Evolutionary conservation across 2,797 vertebrate genomes (phyloP), one percentile per base, ranked within the genome.

Genomic region (Melanotaenia trifasciata): DNA sequence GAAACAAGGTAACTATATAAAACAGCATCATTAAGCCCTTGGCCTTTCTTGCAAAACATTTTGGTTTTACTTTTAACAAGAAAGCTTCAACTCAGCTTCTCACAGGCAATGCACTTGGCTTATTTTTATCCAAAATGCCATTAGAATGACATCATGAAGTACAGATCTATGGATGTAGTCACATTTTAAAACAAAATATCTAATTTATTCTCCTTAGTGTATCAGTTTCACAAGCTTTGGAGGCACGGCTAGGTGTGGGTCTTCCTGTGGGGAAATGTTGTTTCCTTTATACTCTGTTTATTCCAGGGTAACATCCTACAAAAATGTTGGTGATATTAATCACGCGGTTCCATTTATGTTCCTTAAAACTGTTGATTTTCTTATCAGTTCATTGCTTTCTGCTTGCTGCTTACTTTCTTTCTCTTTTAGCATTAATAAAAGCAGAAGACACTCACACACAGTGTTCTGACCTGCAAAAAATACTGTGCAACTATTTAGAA

Each of bases 1-100:
- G 96, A 89, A 96, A 88, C 87, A 99, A 98, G 98, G 98, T 99
- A 71, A 92, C 84, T 50, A 64, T 69, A 35, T 45, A 18, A 26
- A 64, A 62, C 30, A 0, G 3, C 13, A 50, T 10, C 6, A 35
- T 51, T 22, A 13, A 62, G 22, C 11, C 14, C 26, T 13, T 2
- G 1, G 8, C 9, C 57, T 56, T 58, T 56, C 10, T 59, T 26
- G 47, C 32, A 45, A 60, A 36, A 12, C 14, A 22, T 3, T 24
- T 10, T 4, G 54, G 40, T 28, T 66, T 35, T n/a, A 10, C 32
- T 54, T n/a, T 65, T 38, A 65, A 36, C 33, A 38, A 35, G 32
- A 20, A 8, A 56, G 2, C 22, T 33, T 38, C 14, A 6, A 18
- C 16, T 45, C 43, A 45, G 16, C 16, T 45, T 45, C 16, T 20